Percentiles rank a stretch among this genome's conserved stretches.
These are phyloP conservation scores for Apocrypta bakeri DNA, from an alignment of 1,140 invertebrate genomes.

Conservation along the genomic window DNA sequence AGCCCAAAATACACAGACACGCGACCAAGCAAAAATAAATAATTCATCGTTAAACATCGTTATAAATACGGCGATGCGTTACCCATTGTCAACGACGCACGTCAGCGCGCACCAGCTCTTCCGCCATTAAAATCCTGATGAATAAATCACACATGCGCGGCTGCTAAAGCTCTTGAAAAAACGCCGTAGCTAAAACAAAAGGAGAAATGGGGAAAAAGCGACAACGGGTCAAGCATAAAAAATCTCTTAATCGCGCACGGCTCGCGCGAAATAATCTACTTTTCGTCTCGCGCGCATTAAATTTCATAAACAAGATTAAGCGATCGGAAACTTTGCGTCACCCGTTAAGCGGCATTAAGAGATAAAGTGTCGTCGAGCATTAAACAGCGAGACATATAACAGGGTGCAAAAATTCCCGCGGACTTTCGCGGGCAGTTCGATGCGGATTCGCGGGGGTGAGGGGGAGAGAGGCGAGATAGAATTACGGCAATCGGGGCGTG, in stretches of 20 bases:
- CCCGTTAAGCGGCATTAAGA: constrained; percentile 24
- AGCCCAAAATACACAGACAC: background rate
- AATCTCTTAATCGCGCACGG: background rate
- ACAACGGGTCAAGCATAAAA: background rate
- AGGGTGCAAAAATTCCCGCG: background rate
- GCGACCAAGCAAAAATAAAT: constrained; percentile 2
- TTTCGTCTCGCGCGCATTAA: background rate
- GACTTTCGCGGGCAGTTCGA: background rate
- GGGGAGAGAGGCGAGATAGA: too few relatives aligned
- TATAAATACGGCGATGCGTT: background rate
- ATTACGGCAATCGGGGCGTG: background rate
- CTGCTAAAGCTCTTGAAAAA: background rate
- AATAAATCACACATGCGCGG: background rate
- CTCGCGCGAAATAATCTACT: background rate
- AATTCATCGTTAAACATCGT: background rate
- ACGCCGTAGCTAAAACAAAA: background rate
- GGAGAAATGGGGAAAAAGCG: background rate
- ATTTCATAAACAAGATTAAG: constrained; percentile 38
- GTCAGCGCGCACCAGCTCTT: background rate
- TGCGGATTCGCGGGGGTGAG: background rate
- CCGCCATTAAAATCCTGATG: background rate
- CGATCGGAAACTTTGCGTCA: constrained; percentile 9
- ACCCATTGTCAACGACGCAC: too few relatives aligned
- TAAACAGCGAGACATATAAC: background rate
- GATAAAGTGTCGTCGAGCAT: background rate